Percentiles rank a stretch among this genome's conserved stretches.
Evolutionary conservation across 2,113 vertebrate species (phyloP).

Genomic region (Quiscalus mexicanus): DNA sequence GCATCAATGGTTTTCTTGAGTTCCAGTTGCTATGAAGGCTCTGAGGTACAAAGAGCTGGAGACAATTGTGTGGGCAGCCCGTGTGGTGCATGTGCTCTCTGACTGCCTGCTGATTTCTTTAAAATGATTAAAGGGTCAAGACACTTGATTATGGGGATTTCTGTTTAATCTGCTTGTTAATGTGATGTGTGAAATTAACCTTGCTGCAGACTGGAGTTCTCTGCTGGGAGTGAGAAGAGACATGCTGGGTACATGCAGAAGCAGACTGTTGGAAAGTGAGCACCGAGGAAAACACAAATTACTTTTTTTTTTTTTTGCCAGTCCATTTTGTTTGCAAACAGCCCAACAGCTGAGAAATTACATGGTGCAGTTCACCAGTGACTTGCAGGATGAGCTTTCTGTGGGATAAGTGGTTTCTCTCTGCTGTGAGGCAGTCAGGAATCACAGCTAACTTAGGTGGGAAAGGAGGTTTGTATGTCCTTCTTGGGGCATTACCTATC

Average conservation of each 20-base stretch:
- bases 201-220: neutral
- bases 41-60: neutral
- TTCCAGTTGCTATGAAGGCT: neutral
- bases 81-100: neutral
- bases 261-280: neutral
- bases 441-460: neutral
- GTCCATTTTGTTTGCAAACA: neutral
- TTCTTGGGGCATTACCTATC: neutral
- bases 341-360: neutral
- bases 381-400: neutral
- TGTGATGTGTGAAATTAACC: neutral
- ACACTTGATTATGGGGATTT: neutral
- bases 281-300: neutral
- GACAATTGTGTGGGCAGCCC: neutral
- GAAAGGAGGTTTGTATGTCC: neutral
- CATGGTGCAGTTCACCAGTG: neutral
- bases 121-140: neutral
- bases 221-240: neutral
- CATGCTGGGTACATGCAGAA: neutral
- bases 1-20: neutral
- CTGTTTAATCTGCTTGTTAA: neutral
- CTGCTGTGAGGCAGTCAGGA: neutral
- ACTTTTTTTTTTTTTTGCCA: neutral
- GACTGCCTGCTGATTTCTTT: neutral
- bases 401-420: neutral